Percentiles rank a stretch among this genome's conserved stretches.
phyloP scores from a whole-genome alignment of 2,797 vertebrate genomes.

The Poeciliopsis infans region DNA sequence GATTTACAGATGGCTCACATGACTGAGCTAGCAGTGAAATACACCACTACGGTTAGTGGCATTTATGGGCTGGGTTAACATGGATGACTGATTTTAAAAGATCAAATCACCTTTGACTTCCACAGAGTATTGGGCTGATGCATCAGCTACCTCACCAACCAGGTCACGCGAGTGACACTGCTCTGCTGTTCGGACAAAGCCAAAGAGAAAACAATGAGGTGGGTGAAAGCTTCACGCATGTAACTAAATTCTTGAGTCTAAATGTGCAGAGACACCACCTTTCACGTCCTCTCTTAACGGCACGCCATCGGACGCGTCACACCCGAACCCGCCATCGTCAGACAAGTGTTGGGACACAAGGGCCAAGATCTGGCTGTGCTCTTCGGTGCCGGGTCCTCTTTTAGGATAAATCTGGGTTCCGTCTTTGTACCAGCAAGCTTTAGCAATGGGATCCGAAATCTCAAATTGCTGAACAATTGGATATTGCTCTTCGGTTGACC shows the following conservation, averaged over 20 bases:
- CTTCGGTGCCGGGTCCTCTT: constrained; percentile 76
- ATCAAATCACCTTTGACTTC: constrained; percentile 91
- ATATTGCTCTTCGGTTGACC: constrained; percentile 68
- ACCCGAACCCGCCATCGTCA: constrained; percentile 80
- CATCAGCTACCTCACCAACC: constrained; percentile 79
- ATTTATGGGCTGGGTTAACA: constrained; percentile 81
- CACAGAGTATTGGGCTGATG: constrained; percentile 84
- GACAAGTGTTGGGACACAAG: constrained; percentile 69
- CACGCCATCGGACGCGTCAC: constrained; percentile 67
- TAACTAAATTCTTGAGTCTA: constrained; percentile 69
- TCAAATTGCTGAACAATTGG: constrained; percentile 85
- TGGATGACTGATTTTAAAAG: constrained; percentile 80
- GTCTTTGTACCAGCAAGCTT: constrained; percentile 87
- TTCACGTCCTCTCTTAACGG: constrained; percentile 81
- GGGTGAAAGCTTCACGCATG: constrained; percentile 58
- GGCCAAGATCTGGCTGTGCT: constrained; percentile 72
- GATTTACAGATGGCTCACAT: constrained; percentile 59
- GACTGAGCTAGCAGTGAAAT: constrained; percentile 61
- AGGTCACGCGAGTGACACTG: constrained; percentile 86
- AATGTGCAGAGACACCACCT: constrained; percentile 84
- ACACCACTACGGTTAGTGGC: constrained; percentile 83
- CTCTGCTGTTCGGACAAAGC: constrained; percentile 84
- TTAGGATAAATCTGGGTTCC: constrained; percentile 80
- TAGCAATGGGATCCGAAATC: constrained; percentile 83
- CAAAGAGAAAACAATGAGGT: constrained; percentile 86